Evolutionary conservation across 2,113 vertebrate genomes (phyloP).

Genomic region (Thryonomys swinderianus): DNA sequence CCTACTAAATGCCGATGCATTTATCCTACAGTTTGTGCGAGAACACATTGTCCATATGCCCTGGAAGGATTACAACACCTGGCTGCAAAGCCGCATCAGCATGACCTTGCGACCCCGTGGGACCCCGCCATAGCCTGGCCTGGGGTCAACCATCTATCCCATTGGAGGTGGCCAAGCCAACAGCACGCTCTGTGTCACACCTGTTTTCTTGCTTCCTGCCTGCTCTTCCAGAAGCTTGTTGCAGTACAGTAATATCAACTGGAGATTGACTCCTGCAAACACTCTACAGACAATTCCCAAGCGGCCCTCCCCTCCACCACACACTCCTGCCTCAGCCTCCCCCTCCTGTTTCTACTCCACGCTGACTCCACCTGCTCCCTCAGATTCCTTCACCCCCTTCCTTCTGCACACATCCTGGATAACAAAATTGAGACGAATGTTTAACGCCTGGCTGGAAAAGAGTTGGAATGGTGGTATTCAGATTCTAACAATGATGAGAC

Average conservation of each 20-base stretch:
- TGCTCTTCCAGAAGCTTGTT: background rate
- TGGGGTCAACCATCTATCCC: background rate
- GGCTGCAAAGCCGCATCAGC: slow-evolving; percentile 82
- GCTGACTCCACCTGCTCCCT: background rate
- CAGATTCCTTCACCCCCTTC: background rate
- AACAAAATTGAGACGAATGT: slow-evolving; percentile 65
- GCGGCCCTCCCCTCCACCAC: too few species aligned
- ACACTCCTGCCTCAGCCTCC: background rate
- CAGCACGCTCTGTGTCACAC: background rate
- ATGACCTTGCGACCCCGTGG: slow-evolving; percentile 39
- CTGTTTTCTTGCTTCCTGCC: background rate
- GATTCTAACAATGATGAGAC: background rate
- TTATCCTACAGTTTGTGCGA: slow-evolving; percentile 85
- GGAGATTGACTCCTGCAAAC: background rate
- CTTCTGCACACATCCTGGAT: background rate
- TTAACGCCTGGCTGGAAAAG: background rate
- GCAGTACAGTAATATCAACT: background rate
- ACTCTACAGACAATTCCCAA: background rate
- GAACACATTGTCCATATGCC: slow-evolving; percentile 87
- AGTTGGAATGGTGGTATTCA: background rate
- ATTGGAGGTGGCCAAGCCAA: background rate
- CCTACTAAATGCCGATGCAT: slow-evolving; percentile 49
- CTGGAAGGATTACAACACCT: slow-evolving; percentile 84
- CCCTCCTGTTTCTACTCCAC: background rate
- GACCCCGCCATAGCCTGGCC: background rate